phyloP scores from a whole-genome alignment of 2,888 invertebrate species.

The Lasioglossum marginatum region DNA sequence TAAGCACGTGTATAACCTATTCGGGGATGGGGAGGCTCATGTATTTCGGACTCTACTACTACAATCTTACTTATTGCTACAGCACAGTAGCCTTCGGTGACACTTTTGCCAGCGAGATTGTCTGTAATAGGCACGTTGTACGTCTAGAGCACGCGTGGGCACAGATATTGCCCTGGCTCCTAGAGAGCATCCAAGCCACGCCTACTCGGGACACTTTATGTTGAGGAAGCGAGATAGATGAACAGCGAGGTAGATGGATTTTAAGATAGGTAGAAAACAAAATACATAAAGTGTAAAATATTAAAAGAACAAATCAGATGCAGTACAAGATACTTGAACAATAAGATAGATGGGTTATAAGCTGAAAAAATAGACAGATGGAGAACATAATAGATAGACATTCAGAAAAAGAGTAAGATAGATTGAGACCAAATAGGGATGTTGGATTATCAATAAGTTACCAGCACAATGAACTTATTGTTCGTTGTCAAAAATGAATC shows the following conservation, averaged over 20 bases:
- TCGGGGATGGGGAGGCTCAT: not conserved
- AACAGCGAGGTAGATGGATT: not conserved
- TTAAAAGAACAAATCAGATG: not conserved
- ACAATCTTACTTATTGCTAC: not conserved
- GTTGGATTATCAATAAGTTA: no score
- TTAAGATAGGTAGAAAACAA: not conserved
- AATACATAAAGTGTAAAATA: not conserved
- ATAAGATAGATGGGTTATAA: not conserved
- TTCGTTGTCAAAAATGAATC: no score
- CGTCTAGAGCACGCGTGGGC: not conserved
- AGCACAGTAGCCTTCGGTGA: not conserved
- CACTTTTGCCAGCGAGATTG: not conserved
- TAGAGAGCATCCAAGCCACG: not conserved
- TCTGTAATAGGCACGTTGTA: not conserved
- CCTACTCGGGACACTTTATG: not conserved
- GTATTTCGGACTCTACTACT: not conserved
- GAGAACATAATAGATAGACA: not conserved
- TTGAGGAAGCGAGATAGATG: not conserved
- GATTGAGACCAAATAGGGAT: no score
- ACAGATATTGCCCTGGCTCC: not conserved
- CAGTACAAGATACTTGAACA: not conserved
- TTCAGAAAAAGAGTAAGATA: not conserved
- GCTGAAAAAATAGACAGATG: not conserved
- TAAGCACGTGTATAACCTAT: conserved; percentile 57
- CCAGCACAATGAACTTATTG: no score